phyloP scores from a whole-genome alignment of 2,797 vertebrate species.

The Harpagifer antarcticus region DNA sequence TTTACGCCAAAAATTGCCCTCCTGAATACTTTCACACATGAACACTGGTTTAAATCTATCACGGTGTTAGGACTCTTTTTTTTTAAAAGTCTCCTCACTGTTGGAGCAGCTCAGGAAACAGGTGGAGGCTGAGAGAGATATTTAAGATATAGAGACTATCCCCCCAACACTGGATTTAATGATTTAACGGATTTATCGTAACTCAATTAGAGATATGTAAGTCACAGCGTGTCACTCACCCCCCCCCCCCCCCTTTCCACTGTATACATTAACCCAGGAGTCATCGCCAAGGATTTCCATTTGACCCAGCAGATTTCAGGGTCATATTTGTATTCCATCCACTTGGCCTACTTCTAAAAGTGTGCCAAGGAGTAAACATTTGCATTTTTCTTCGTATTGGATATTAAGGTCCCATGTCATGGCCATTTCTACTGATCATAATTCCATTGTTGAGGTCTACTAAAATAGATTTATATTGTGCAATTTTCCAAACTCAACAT shows the following conservation, averaged over 20 bases:
- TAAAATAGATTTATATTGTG: too few species aligned
- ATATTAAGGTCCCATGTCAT: neutral
- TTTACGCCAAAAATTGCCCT: conserved; percentile 53
- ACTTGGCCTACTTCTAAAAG: conserved; percentile 1
- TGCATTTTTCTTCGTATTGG: conserved; percentile 20
- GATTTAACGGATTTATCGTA: neutral
- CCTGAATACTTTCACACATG: conserved; percentile 49
- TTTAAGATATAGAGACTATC: neutral
- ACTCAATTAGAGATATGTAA: conserved; percentile 38
- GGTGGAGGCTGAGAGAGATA: conserved; percentile 8
- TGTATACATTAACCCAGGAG: conserved; percentile 56
- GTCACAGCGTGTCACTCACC: conserved; percentile 41
- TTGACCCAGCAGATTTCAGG: conserved; percentile 39
- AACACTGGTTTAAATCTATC: conserved; percentile 10
- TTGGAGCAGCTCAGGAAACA: conserved; percentile 11
- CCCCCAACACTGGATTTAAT: neutral
- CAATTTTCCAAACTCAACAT: too few species aligned
- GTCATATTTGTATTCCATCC: conserved; percentile 31
- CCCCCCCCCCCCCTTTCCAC: neutral
- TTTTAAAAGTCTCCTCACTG: conserved; percentile 8
- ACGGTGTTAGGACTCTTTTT: neutral
- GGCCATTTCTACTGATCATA: too few species aligned
- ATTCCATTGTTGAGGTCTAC: too few species aligned
- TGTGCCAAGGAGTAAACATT: conserved; percentile 23
- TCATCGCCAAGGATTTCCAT: conserved; percentile 17